phyloP scores from a whole-genome alignment of 64 coral and sea anemone species.

The Acropora yongei region DNA sequence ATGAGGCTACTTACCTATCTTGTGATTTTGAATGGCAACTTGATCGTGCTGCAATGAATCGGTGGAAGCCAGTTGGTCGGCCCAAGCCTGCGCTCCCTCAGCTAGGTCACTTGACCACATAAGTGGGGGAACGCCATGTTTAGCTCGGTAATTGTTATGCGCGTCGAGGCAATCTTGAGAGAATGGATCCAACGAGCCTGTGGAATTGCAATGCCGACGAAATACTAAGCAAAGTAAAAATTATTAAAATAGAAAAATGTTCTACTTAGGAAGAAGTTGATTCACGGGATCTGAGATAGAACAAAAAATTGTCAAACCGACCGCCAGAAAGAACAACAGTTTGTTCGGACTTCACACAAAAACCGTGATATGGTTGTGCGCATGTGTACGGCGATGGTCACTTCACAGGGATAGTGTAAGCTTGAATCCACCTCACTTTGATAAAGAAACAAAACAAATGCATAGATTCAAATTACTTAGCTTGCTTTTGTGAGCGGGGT shows the following conservation, averaged over 20 bases:
- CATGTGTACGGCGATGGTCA: too few species aligned
- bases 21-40: conserved; percentile 23
- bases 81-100: conserved; percentile 83
- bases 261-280: too few species aligned
- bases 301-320: too few species aligned
- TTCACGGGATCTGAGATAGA: too few species aligned
- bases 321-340: not conserved
- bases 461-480: too few species aligned
- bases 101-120: conserved; percentile 85
- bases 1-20: conserved; percentile 23
- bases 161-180: conserved; percentile 87
- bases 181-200: conserved; percentile 70
- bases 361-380: too few species aligned
- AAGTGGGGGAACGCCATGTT: conserved; percentile 86
- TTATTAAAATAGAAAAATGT: not conserved
- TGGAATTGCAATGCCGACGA: not conserved
- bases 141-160: conserved; percentile 82
- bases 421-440: too few species aligned
- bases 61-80: conserved; percentile 75
- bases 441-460: too few species aligned
- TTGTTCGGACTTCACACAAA: too few species aligned
- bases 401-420: too few species aligned
- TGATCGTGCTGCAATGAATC: conserved; percentile 81
- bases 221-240: too few species aligned
- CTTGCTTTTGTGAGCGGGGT: too few species aligned